phyloP scores from a whole-genome alignment of 2,113 vertebrate species.

The zebrafish (Danio rerio) region DNA sequence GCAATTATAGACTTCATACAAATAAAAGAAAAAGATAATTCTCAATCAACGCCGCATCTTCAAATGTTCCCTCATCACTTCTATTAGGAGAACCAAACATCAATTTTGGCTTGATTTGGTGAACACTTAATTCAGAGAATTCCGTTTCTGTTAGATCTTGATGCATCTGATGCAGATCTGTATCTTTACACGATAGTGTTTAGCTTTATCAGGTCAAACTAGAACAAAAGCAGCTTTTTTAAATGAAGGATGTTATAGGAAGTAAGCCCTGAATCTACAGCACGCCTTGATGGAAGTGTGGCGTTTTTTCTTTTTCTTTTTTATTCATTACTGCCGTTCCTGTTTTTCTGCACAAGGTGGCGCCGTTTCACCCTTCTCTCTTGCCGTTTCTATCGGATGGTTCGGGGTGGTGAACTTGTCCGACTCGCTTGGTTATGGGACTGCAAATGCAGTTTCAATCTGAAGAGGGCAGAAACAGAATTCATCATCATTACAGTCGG shows the following conservation, averaged over 20 bases:
- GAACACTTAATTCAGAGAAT: background rate
- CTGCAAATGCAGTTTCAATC: background rate
- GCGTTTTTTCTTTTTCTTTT: background rate
- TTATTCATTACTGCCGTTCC: background rate
- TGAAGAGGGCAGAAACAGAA: background rate
- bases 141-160: background rate
- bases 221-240: background rate
- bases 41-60: background rate
- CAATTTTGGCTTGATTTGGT: constrained; percentile 12
- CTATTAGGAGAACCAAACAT: background rate
- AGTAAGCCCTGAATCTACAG: background rate
- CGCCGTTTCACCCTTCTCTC: background rate
- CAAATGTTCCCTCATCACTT: background rate
- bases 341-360: constrained; percentile 5
- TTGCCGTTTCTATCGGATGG: background rate
- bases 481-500: background rate
- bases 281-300: background rate
- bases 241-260: background rate
- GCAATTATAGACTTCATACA: constrained; percentile 6
- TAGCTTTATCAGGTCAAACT: background rate
- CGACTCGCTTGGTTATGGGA: background rate
- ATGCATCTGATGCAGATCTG: constrained; percentile 3
- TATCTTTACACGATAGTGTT: constrained; percentile 10
- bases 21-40: background rate
- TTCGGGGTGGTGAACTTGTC: background rate